Evolutionary conservation across 2,113 vertebrate genomes (phyloP).

Genomic region (Dasyornis broadbenti): DNA sequence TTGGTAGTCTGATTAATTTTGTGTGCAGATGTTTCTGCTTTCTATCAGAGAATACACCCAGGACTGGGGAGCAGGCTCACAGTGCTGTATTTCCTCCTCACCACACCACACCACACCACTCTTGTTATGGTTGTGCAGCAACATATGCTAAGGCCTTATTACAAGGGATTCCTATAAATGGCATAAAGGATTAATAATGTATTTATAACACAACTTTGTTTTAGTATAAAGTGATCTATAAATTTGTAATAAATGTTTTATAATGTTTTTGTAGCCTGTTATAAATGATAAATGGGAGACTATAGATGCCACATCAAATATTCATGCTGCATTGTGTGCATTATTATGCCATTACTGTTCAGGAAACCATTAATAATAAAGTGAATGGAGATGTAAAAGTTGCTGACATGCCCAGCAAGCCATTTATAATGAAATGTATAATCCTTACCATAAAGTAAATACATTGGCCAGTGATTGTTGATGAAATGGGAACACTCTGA

Average conservation of each 20-base stretch:
- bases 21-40: slow-evolving; percentile 16
- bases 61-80: not conserved
- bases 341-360: slow-evolving; percentile 65
- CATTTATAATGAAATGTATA: slow-evolving; percentile 74
- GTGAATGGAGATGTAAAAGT: slow-evolving; percentile 70
- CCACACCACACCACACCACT: not conserved
- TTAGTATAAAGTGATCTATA: slow-evolving; percentile 77
- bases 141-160: slow-evolving; percentile 55
- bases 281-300: slow-evolving; percentile 80
- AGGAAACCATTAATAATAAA: slow-evolving; percentile 79
- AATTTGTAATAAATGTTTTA: slow-evolving; percentile 81
- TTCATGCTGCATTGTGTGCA: slow-evolving; percentile 71
- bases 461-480: slow-evolving; percentile 56
- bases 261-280: slow-evolving; percentile 83
- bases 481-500: slow-evolving; percentile 47
- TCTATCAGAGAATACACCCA: not conserved
- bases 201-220: slow-evolving; percentile 76
- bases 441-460: slow-evolving; percentile 63
- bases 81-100: not conserved
- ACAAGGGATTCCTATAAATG: slow-evolving; percentile 69
- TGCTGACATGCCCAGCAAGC: slow-evolving; percentile 63
- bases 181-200: slow-evolving; percentile 76
- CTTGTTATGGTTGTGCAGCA: not conserved
- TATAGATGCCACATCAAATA: slow-evolving; percentile 77
- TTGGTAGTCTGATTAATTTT: not conserved